Conservation (phyloP, 2,797 vertebrate species). For the Myoxocephalus aenaeus region DNA sequence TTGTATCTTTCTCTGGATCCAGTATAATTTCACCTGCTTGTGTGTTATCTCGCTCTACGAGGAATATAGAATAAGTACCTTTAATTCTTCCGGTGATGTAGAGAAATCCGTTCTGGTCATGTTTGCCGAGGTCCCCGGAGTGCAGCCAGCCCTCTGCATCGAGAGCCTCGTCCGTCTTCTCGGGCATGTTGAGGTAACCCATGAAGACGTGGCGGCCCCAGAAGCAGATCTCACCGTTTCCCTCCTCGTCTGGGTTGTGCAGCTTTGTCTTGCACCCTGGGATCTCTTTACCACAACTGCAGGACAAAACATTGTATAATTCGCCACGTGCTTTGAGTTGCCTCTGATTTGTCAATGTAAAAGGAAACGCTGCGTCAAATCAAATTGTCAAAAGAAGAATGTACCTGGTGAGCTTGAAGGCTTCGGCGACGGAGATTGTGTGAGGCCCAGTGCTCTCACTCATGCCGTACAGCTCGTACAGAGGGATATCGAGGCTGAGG, state of each 20-base stretch:
- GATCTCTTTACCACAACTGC: slow-evolving; percentile 90
- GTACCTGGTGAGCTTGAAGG: slow-evolving; percentile 89
- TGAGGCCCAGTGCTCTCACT: slow-evolving; percentile 94
- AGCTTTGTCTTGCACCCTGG: slow-evolving; percentile 87
- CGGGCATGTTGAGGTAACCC: slow-evolving; percentile 93
- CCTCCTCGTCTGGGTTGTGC: slow-evolving; percentile 81
- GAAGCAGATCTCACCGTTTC: slow-evolving; percentile 91
- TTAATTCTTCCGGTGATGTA: slow-evolving; percentile 95
- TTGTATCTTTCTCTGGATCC: background rate
- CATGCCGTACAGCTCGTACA: slow-evolving; percentile 94
- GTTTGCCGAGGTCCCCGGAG: slow-evolving; percentile 92
- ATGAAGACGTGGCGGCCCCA: slow-evolving; percentile 97
- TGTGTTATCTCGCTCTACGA: background rate
- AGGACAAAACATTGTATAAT: background rate
- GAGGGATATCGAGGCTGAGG: slow-evolving; percentile 91
- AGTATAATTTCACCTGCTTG: background rate
- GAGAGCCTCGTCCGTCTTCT: slow-evolving; percentile 87
- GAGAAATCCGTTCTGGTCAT: slow-evolving; percentile 88
- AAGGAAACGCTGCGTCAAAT: background rate
- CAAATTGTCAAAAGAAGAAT: background rate
- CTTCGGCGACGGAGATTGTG: slow-evolving; percentile 72
- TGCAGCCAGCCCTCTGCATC: slow-evolving; percentile 93
- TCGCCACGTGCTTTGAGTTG: no score
- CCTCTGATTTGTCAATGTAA: background rate
- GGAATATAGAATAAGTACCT: slow-evolving; percentile 78